Conservation (phyloP, 2,888 invertebrate species). For the Eristalis tenax region DNA sequence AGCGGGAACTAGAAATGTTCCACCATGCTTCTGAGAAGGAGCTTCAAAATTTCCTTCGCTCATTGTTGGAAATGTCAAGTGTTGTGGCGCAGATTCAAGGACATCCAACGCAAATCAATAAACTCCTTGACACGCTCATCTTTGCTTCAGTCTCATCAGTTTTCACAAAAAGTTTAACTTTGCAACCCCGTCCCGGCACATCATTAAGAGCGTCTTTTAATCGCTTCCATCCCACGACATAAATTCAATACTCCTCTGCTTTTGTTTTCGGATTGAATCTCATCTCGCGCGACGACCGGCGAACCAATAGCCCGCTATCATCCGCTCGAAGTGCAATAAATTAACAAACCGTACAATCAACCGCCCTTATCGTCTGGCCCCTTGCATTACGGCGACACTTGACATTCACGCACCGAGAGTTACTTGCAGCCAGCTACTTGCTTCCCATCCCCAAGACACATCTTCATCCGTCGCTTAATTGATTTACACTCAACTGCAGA, state of each 20-base stretch:
- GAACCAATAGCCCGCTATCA: background rate
- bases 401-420: background rate
- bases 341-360: background rate
- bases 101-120: background rate
- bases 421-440: background rate
- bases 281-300: background rate
- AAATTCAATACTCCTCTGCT: background rate
- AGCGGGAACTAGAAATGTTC: too few species aligned
- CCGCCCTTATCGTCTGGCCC: background rate
- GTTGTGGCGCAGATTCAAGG: too few species aligned
- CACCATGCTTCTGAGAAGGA: too few species aligned
- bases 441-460: background rate
- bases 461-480: conserved; percentile 8
- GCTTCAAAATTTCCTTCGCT: too few species aligned
- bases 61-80: too few species aligned
- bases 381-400: background rate
- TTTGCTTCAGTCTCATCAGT: background rate
- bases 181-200: background rate
- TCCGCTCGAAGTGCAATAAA: background rate
- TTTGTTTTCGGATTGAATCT: background rate
- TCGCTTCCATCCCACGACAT: background rate
- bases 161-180: background rate
- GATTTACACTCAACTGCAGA: conserved; percentile 7
- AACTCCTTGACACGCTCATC: background rate
- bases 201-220: background rate